These are phyloP conservation scores for Drosophila teissieri DNA, from an alignment of 1,140 invertebrate species.

Conservation along the genomic window DNA sequence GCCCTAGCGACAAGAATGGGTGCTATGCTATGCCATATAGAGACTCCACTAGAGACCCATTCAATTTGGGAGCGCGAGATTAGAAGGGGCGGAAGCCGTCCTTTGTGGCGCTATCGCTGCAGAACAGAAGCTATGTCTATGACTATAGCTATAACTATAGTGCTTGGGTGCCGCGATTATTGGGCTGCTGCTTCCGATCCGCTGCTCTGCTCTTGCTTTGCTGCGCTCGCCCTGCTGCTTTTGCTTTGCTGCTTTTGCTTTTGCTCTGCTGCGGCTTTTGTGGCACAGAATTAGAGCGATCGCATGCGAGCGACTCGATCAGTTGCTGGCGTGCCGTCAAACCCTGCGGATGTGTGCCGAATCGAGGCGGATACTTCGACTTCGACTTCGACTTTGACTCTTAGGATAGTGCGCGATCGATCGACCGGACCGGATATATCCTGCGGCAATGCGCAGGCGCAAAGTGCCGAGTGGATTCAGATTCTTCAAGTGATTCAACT, in stretches of 20 bases:
- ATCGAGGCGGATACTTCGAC: conserved; percentile 45
- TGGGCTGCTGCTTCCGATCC: conserved; percentile 8
- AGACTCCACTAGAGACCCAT: neutral
- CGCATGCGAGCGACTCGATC: conserved; percentile 52
- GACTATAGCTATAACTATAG: neutral
- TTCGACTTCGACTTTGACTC: neutral
- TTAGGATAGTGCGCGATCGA: conserved; percentile 21
- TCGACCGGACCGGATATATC: conserved; percentile 18
- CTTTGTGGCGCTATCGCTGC: conserved; percentile 43
- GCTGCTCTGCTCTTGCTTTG: neutral
- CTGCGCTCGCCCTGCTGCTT: neutral
- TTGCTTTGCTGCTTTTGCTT: conserved; percentile 10
- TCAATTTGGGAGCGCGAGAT: conserved; percentile 34
- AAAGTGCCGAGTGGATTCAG: conserved; percentile 54
- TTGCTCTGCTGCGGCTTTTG: neutral
- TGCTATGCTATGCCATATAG: neutral
- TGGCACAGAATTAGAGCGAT: conserved; percentile 78
- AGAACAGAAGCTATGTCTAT: conserved; percentile 5
- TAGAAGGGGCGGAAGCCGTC: conserved; percentile 51
- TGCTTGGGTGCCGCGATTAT: conserved; percentile 13
- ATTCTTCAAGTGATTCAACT: conserved; percentile 36
- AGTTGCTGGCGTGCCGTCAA: conserved; percentile 77
- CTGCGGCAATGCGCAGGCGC: conserved; percentile 71
- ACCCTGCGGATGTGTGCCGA: conserved; percentile 74
- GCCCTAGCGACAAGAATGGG: neutral